Base-by-base conservation (phyloP, 2,797 vertebrate genomes). In the Schizothorax lantsangensis region DNA sequence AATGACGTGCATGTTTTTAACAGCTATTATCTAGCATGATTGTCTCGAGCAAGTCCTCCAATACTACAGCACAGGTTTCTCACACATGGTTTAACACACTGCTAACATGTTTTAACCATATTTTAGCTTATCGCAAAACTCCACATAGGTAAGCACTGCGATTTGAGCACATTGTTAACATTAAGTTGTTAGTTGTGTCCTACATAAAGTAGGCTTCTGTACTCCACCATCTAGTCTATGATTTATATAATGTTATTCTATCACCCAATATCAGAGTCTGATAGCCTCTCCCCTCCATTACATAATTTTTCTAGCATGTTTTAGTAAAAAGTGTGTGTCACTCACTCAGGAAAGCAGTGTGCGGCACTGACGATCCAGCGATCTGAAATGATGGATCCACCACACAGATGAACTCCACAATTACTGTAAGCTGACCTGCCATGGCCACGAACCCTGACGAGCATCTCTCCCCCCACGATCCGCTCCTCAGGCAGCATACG, bases 391-490 rank as follows among this genome's bases (percentile, higher is more conserved):
- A 98, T 93, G 81, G 97, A 97, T 54, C 97, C 97, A 11, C 97
- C 97, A n/a, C 97, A 98, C 84, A 97, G 96, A 89, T 98, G 97
- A 5, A 96, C 92, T 1, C 96, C 96, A 0, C 96, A 0, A n/a
- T n/a, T 98, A 98, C 87, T 96, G 96, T 87, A 98, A 89, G 84
- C 97, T 98, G 94, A 97, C 97, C 94, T 97, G 97, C 97, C 97
- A 98, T 0, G 97, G 97, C 97, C 97, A 98, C 71, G 94, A 95
- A 85, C 97, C 97, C 92, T 97, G 95, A 72, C 96, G 94, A 15
- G 96, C 95, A 72, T 97, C 96, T 94, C 95, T 1, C 97, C 97
- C 0, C 97, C 97, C 5, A 98, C 97, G 0, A 98, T 98, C 68
- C 97, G 95, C 83, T 97, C 97, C 17, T 96, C 95, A 0, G 97